These are phyloP conservation scores for Semicossyphus pulcher DNA, from an alignment of 2,113 vertebrate genomes.

Conservation along the genomic window DNA sequence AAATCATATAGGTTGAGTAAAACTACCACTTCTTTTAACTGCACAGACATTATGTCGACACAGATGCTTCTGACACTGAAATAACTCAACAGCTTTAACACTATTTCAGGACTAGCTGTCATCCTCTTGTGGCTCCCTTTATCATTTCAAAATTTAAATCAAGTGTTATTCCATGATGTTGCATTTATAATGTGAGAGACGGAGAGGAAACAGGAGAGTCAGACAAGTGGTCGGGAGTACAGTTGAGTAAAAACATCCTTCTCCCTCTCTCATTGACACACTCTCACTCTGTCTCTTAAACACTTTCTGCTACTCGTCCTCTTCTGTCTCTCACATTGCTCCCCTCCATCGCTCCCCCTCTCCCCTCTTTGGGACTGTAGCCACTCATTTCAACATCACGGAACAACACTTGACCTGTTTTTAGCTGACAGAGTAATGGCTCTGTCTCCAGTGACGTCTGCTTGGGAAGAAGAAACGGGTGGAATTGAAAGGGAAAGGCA, in stretches of 20 bases:
- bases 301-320: constrained; percentile 23
- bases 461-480: constrained; percentile 15
- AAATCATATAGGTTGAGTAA: neutral
- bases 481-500: neutral
- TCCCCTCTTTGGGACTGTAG: constrained; percentile 29
- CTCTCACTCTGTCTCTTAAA: constrained; percentile 49
- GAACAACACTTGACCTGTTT: constrained; percentile 66
- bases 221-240: constrained; percentile 11
- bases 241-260: constrained; percentile 13
- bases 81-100: neutral
- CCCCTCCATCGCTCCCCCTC: constrained; percentile 10
- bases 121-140: constrained; percentile 39
- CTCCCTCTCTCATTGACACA: neutral
- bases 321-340: constrained; percentile 6
- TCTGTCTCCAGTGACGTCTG: constrained; percentile 31
- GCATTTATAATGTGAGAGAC: constrained; percentile 2
- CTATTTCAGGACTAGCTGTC: constrained; percentile 45
- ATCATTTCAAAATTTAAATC: constrained; percentile 38
- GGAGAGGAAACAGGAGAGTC: constrained; percentile 20
- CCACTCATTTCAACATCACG: constrained; percentile 49
- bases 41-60: neutral
- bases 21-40: too few species aligned
- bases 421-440: constrained; percentile 32
- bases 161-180: constrained; percentile 35
- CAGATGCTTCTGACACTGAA: constrained; percentile 22